These are phyloP conservation scores for Lagocephalus sceleratus DNA, from an alignment of 2,797 vertebrate species.

Conservation along the genomic window DNA sequence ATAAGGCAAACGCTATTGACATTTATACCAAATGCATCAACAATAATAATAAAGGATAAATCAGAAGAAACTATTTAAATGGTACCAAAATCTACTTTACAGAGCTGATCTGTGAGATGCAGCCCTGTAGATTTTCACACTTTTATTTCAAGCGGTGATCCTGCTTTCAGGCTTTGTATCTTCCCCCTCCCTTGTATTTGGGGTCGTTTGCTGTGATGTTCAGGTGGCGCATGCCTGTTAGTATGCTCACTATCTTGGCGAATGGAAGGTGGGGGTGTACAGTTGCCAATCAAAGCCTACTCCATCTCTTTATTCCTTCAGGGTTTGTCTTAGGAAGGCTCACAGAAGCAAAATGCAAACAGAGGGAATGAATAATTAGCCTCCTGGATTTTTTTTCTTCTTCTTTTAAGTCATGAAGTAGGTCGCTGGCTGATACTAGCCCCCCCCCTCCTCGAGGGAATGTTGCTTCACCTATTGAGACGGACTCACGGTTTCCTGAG, in stretches of 20 bases:
- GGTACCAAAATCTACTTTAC: too few species aligned
- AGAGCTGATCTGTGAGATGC: too few species aligned
- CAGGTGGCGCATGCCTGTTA: slow-evolving; percentile 57
- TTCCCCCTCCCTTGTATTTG: slow-evolving; percentile 52
- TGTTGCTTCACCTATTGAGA: slow-evolving; percentile 44
- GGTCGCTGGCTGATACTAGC: slow-evolving; percentile 61
- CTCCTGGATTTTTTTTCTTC: slow-evolving; percentile 37
- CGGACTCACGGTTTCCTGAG: slow-evolving; percentile 6
- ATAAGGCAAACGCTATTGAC: too few species aligned
- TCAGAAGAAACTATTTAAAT: too few species aligned
- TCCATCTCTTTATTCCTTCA: slow-evolving; percentile 60
- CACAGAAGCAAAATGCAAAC: slow-evolving; percentile 57
- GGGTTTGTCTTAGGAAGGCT: slow-evolving; percentile 61
- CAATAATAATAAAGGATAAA: too few species aligned
- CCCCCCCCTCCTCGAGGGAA: slow-evolving; percentile 31
- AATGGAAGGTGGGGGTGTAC: slow-evolving; percentile 64
- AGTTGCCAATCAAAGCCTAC: slow-evolving; percentile 68
- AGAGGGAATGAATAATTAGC: slow-evolving; percentile 71
- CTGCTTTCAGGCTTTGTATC: slow-evolving; percentile 55
- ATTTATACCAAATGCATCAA: too few species aligned
- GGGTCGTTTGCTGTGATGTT: slow-evolving; percentile 62
- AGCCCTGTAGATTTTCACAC: too few species aligned
- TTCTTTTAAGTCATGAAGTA: slow-evolving; percentile 55
- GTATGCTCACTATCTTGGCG: slow-evolving; percentile 57
- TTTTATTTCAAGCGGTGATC: too few species aligned